Evolutionary conservation across 2,113 vertebrate species (phyloP).

Genomic region (Pandion haliaetus): DNA sequence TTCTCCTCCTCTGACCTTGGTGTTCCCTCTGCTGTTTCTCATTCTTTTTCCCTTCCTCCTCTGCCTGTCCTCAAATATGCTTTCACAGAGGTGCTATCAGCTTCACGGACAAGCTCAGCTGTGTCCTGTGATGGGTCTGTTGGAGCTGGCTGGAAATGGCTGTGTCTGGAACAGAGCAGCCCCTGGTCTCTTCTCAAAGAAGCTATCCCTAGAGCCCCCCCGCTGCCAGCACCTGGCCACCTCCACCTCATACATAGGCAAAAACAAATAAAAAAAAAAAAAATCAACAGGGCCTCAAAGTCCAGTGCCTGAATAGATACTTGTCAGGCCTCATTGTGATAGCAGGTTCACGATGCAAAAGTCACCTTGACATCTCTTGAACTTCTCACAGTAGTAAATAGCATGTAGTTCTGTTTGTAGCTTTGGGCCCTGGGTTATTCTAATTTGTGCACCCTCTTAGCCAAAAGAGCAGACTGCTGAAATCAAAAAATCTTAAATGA

Average conservation of each 20-base stretch:
- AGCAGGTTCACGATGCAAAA: neutral
- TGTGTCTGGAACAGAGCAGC: neutral
- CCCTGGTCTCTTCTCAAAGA: neutral
- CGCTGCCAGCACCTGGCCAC: too few species aligned
- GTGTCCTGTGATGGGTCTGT: neutral
- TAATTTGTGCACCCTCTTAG: neutral
- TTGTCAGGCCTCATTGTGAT: neutral
- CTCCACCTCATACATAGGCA: neutral
- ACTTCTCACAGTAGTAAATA: neutral
- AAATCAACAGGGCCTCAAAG: neutral
- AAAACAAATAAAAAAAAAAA: neutral
- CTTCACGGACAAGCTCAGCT: neutral
- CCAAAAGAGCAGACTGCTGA: neutral
- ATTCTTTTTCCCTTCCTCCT: neutral
- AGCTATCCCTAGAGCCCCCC: neutral
- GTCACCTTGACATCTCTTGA: neutral
- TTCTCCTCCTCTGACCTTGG: neutral
- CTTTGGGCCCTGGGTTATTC: neutral
- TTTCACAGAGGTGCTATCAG: neutral
- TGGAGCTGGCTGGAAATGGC: neutral
- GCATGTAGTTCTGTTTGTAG: neutral
- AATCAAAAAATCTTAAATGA: neutral
- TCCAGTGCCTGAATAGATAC: neutral
- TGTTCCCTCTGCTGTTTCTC: neutral
- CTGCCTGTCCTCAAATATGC: neutral